Evolutionary conservation across 2,113 vertebrate genomes (phyloP).

Genomic region (Xenotilapia caudafasciata): DNA sequence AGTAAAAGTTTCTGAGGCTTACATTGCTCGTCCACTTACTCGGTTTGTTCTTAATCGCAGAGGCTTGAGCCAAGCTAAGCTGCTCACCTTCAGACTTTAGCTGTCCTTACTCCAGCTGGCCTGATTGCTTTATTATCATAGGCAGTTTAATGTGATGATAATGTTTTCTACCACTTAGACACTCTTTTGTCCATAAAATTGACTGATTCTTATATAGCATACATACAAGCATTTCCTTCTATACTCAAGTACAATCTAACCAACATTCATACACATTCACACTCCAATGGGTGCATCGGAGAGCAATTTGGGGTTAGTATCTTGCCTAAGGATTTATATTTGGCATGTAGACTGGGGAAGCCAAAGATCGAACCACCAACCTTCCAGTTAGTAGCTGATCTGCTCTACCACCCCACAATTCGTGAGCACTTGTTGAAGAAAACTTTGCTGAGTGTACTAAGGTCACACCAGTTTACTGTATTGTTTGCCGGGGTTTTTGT

Average conservation of each 20-base stretch:
- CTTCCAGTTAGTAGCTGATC: background rate
- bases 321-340: background rate
- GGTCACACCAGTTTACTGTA: background rate
- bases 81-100: conserved; percentile 11
- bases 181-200: background rate
- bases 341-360: background rate
- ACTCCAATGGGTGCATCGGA: background rate
- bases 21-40: conserved; percentile 30
- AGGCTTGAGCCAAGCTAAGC: conserved; percentile 27
- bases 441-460: background rate
- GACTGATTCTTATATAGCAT: background rate
- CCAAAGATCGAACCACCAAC: background rate
- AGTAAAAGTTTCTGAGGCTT: conserved; percentile 42
- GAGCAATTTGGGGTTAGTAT: background rate
- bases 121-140: background rate
- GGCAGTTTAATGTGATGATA: background rate
- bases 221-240: background rate
- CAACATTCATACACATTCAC: background rate
- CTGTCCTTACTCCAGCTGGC: background rate
- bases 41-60: conserved; percentile 17
- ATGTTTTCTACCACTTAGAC: background rate
- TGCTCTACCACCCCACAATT: background rate
- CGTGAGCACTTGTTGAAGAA: background rate
- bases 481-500: rapidly evolving
- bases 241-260: background rate